Evolutionary conservation across 2,888 invertebrate genomes (phyloP), one percentile per base, ranked within the genome.

Genomic region (Tryphoninae sp.): DNA sequence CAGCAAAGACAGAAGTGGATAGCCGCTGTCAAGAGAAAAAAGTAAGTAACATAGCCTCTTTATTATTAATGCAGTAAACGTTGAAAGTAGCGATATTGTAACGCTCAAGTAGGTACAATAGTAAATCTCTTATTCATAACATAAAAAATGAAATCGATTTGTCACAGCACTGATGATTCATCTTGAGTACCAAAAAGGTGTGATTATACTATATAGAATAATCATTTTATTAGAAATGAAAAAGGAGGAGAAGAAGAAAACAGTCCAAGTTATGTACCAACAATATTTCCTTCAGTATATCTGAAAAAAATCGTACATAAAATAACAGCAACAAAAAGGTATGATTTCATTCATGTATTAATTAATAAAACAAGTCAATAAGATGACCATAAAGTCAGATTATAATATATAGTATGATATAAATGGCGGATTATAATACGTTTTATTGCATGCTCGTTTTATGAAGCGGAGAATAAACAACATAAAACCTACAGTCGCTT

Each of bases 1-100:
- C 22, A 68, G 23, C 80, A 76, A 42, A 80, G 75, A 79, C 23
- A 76, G 13, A 69, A 76, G 26, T 77, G 69, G 76, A 80, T 76
- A 53, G 45, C 59, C 42, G 68, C 80, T 62, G 62, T 80, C 26
- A 77, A 76, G 53, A 75, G 75, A 40, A 67, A 65, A 69, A 80
- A 62, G 78, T 72, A 53, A 78, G 72, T 64, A 62, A 26, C 64
- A 51, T 71, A 71, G 53, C 69, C 71, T 71, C 13, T 59, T 13
- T 69, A 19, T 58, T 42, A 40, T 58, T 19, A 53, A 75, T 16
- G 67, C 23, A 23, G 16, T 45, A 53, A 75, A 65, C 53, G 16
- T 55, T 55, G 55, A 55, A 55, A 55, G 55, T 51, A 33, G 45
- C 26, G 40, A 26, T 42, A 62, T 62, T 62, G 3, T 49, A 61